Evolutionary conservation across 2,888 invertebrate genomes (phyloP).

Genomic region (Leptopilina syphax): DNA sequence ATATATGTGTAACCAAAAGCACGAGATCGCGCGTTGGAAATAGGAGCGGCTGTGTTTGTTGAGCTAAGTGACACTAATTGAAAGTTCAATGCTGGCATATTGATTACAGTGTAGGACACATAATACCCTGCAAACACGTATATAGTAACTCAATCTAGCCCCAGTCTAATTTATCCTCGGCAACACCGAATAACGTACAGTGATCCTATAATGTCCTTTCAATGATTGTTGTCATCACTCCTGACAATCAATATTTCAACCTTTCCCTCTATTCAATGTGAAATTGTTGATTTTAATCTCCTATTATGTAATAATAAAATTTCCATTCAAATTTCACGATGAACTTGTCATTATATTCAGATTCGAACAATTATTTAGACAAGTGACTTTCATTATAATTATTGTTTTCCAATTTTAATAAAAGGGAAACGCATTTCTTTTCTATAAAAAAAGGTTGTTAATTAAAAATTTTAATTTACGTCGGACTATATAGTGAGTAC

Average conservation of each 20-base stretch:
- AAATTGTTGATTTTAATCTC: not conserved
- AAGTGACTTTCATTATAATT: too few species aligned
- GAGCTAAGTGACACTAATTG: conserved; percentile 76
- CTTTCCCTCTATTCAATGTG: not conserved
- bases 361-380: too few species aligned
- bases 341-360: too few species aligned
- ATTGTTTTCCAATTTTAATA: too few species aligned
- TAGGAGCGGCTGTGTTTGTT: conserved; percentile 72
- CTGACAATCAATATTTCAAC: conserved; percentile 24
- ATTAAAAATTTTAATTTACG: too few species aligned
- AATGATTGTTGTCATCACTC: conserved; percentile 29
- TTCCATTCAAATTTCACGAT: too few species aligned
- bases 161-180: conserved; percentile 63
- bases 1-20: conserved; percentile 50
- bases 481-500: too few species aligned
- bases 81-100: conserved; percentile 73
- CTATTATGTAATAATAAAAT: not conserved
- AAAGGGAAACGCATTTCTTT: too few species aligned
- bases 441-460: too few species aligned
- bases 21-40: conserved; percentile 56
- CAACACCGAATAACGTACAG: conserved; percentile 34
- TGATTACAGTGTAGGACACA: conserved; percentile 67
- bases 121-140: conserved; percentile 63
- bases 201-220: conserved; percentile 23
- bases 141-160: conserved; percentile 65